Evolutionary conservation across 2,113 vertebrate species (phyloP), one percentile per base, ranked within the genome.

Genomic region (Boleophthalmus pectinirostris): DNA sequence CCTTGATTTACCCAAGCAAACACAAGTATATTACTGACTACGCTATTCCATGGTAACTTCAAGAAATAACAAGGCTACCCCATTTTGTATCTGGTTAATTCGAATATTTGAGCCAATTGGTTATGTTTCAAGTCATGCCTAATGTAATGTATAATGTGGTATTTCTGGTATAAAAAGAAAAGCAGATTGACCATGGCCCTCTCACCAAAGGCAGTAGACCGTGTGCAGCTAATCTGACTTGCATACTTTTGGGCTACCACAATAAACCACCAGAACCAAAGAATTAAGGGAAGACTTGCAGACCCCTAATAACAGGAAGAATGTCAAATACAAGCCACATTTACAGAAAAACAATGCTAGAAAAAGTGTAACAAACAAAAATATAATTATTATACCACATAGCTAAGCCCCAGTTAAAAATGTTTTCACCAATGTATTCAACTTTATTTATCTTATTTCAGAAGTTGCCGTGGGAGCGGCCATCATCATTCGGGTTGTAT

Each of bases 161-260:
- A 61, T 58, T 25, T 15, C 56, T 58, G 56, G 23, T 58, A 18
- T 29, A 61, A 33, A 58, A 25, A 58, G 56, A 25, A 61, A 33
- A 25, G 15, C 24, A 16, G 24, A 29, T 14, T 60, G 23, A 33
- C 58, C 58, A 33, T 18, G 33, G 25, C 58, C 15, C 58, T 29
- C 24, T 61, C 58, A 20, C 25, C 58, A 61, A 46, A 66, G 65
- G 65, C 13, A 13, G 46, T 45, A 24, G 20, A 47, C 21, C n/a
- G n/a, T 47, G 20, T 66, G 45, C 43, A 24, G 25, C 38, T 66
- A 45, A 51, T 46, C 54, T 63, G 33, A 71, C 33, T 20, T 60
- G 18, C 23, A 54, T 54, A 13, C 43, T 43, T 45, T 18, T 33
- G 23, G 35, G 53, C 61, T 13, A 24, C 68, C 18, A 18, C 16